phyloP scores from a whole-genome alignment of 1,140 invertebrate species.

The Lanistes nyassanus region DNA sequence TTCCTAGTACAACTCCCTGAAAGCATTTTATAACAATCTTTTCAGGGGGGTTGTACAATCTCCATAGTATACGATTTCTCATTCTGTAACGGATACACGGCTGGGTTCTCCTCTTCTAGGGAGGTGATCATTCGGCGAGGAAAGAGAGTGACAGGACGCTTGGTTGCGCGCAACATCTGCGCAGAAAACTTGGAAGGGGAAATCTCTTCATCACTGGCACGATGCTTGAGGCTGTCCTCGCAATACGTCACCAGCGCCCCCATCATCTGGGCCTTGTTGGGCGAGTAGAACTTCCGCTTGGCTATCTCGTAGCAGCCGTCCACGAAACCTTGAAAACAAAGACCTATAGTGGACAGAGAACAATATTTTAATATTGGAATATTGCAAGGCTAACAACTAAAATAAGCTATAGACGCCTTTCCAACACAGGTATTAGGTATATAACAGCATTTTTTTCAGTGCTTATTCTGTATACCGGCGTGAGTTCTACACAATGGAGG shows the following conservation, averaged over 20 bases:
- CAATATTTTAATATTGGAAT: neutral
- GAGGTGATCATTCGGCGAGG: constrained; percentile 29
- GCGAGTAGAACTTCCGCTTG: constrained; percentile 39
- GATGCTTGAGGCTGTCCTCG: constrained; percentile 34
- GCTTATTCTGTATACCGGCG: neutral
- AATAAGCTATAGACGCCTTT: neutral
- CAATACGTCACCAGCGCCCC: constrained; percentile 48
- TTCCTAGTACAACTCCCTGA: no score
- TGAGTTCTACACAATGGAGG: no score
- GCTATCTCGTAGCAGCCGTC: constrained; percentile 55
- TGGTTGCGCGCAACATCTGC: neutral
- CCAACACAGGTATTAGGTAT: neutral
- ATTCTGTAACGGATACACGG: constrained; percentile 1
- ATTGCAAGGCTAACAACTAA: neutral
- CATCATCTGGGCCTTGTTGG: constrained; percentile 35
- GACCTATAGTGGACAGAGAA: constrained; percentile 43
- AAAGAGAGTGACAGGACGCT: constrained; percentile 25
- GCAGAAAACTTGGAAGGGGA: neutral
- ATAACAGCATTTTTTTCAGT: neutral
- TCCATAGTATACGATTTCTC: no score
- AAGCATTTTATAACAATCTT: no score
- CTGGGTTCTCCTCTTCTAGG: constrained; percentile 33
- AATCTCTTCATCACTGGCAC: constrained; percentile 2
- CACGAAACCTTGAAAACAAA: constrained; percentile 55
- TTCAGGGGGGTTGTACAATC: no score